Percentiles rank a stretch among this genome's conserved stretches.
Conservation (phyloP, 2,888 invertebrate species). For the Oligia fasciuncula region DNA sequence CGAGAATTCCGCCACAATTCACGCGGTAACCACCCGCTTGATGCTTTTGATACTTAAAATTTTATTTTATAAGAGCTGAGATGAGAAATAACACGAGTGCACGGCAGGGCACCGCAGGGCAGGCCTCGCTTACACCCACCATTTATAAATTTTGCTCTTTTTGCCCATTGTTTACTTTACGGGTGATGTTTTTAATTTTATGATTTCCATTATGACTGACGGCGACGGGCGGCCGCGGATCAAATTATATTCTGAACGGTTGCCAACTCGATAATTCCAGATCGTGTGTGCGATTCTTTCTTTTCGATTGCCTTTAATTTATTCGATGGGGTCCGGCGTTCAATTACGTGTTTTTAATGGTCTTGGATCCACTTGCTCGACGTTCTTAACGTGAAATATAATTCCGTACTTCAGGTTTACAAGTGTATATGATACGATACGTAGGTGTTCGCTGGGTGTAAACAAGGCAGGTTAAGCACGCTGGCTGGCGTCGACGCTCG, state of each 20-base stretch:
- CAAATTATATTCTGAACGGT: constrained; percentile 86
- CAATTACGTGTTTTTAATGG: constrained; percentile 69
- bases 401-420: constrained; percentile 57
- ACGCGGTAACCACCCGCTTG: constrained; percentile 51
- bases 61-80: constrained; percentile 72
- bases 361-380: constrained; percentile 34
- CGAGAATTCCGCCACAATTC: constrained; percentile 63
- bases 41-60: constrained; percentile 73
- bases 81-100: constrained; percentile 73
- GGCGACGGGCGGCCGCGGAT: constrained; percentile 71
- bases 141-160: constrained; percentile 82
- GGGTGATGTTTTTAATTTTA: constrained; percentile 86
- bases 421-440: constrained; percentile 68
- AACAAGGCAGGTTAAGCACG: constrained; percentile 79
- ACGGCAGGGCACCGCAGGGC: constrained; percentile 77
- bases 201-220: constrained; percentile 86
- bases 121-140: constrained; percentile 74
- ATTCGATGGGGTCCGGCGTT: constrained; percentile 73
- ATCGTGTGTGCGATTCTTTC: constrained; percentile 76
- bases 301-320: constrained; percentile 81
- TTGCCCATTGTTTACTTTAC: constrained; percentile 89
- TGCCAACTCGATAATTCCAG: constrained; percentile 85
- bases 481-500: constrained; percentile 78
- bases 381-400: constrained; percentile 48
- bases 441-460: constrained; percentile 79